Base-by-base conservation (phyloP, 2,113 vertebrate genomes). In the Rhizomys pruinosus region DNA sequence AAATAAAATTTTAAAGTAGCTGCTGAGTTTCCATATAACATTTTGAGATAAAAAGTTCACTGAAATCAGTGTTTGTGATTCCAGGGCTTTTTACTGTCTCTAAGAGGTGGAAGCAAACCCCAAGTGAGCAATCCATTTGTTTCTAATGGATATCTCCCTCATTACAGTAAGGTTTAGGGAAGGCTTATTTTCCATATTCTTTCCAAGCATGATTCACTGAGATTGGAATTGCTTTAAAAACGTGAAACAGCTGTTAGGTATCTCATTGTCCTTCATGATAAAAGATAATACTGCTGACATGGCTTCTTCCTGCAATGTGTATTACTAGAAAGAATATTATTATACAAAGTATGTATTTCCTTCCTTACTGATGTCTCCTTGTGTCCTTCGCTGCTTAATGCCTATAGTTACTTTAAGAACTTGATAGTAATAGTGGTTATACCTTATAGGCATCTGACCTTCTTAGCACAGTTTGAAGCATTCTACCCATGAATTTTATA, bases 171-270 rank as follows among this genome's bases (percentile, higher is more conserved):
- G 47, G 15, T 79, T 88, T 94, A 42, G 32, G 32, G 57, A 94
- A 32, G 64, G 23, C 77, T 96, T 93, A 19, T 61, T 96, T 97
- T 87, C 69, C 87, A 71, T 95, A 61, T 91, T 91, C 63, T 93
- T 95, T 61, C 82, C 64, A 92, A 59, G 92, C 85, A 96, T 32
- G 29, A 93, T 96, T 90, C 22, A 77, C 44, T 47, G 80, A 84
- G 63, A 90, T 87, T 89, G 81, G 74, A 81, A 95, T 88, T 71
- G 72, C 77, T 98, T 97, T 96, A 85, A 89, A 97, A 95, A 94
- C 81, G n/a, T 59, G 74, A 44, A 88, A 92, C 92, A 94, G 91
- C 91, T 95, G 84, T 95, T 95, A 94, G 64, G 61, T 91, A 94
- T 87, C 78, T 81, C 94, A 95, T 94, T 96, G 79, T 94, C 93